Evolutionary conservation across 2,113 vertebrate species (phyloP).

Genomic region (Hippocampus guttulatus): DNA sequence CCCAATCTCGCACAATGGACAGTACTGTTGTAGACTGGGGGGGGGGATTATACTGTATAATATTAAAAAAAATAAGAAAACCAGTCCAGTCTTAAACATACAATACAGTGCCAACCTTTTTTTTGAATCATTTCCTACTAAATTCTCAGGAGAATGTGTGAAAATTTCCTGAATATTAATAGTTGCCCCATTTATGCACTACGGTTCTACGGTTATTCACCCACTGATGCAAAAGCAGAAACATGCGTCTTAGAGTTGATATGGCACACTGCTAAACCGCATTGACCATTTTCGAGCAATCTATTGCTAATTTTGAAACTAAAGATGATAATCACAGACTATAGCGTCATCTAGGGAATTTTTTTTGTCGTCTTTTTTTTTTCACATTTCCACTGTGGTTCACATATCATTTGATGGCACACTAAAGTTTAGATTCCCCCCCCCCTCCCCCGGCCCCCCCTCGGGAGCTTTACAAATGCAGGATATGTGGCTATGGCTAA

Average conservation of each 20-base stretch:
- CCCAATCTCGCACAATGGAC: background rate
- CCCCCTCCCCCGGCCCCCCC: too few species aligned
- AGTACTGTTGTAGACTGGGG: background rate
- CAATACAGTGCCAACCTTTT: background rate
- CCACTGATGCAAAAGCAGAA: conserved; percentile 19
- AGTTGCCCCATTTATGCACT: conserved; percentile 27
- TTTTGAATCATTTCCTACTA: background rate
- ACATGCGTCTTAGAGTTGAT: conserved; percentile 39
- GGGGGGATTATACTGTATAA: background rate
- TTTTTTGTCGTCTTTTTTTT: background rate
- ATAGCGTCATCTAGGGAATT: background rate
- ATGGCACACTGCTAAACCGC: conserved; percentile 42
- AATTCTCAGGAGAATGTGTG: background rate
- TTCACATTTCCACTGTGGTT: conserved; percentile 1
- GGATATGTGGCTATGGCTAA: conserved; percentile 14
- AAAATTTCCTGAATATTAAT: conserved; percentile 18
- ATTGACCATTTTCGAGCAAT: conserved; percentile 3
- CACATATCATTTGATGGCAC: conserved; percentile 40
- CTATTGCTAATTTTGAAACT: conserved; percentile 11
- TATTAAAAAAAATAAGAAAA: background rate
- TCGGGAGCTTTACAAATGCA: background rate
- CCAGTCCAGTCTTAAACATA: background rate
- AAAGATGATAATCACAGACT: background rate
- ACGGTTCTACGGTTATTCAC: conserved; percentile 24
- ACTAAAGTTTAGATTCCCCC: background rate